These are phyloP conservation scores for Trisateles emortualis DNA, from an alignment of 2,888 invertebrate genomes.

Conservation along the genomic window DNA sequence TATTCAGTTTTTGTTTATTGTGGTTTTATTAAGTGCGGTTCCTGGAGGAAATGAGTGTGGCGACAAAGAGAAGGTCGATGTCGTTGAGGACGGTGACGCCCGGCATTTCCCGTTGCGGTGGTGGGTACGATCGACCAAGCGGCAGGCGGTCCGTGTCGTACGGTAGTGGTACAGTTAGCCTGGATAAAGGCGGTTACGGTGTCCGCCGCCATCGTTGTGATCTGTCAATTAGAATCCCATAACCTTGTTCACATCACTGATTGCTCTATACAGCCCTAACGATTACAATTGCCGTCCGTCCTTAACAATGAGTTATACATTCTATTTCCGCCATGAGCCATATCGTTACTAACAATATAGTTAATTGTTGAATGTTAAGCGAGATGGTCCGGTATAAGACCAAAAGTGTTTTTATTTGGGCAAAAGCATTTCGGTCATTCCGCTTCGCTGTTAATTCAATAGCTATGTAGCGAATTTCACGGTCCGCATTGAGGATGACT, in stretches of 20 bases:
- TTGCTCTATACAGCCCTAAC: constrained; percentile 58
- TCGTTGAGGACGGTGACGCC: constrained; percentile 46
- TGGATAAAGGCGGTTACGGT: constrained; percentile 72
- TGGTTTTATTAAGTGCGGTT: constrained; percentile 65
- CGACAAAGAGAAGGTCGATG: constrained; percentile 57
- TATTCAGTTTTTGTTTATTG: constrained; percentile 58
- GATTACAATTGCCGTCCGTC: constrained; percentile 54
- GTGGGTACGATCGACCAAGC: constrained; percentile 52
- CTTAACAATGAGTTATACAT: constrained; percentile 38
- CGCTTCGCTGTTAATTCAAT: constrained; percentile 61
- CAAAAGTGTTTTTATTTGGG: constrained; percentile 49
- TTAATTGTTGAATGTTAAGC: constrained; percentile 29
- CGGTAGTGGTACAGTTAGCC: constrained; percentile 79
- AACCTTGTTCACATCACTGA: constrained; percentile 72
- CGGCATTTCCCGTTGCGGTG: constrained; percentile 76
- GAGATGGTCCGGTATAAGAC: constrained; percentile 54
- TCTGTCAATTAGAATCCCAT: constrained; percentile 79
- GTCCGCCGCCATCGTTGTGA: constrained; percentile 66
- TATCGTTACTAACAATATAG: constrained; percentile 32
- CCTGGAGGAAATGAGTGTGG: constrained; percentile 68
- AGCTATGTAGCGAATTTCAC: constrained; percentile 65
- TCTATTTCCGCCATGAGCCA: constrained; percentile 34
- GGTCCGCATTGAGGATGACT: constrained; percentile 56
- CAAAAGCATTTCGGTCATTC: constrained; percentile 48
- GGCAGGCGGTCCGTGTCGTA: constrained; percentile 67